phyloP scores from a whole-genome alignment of 2,797 vertebrate species.

The Dallia pectoralis region DNA sequence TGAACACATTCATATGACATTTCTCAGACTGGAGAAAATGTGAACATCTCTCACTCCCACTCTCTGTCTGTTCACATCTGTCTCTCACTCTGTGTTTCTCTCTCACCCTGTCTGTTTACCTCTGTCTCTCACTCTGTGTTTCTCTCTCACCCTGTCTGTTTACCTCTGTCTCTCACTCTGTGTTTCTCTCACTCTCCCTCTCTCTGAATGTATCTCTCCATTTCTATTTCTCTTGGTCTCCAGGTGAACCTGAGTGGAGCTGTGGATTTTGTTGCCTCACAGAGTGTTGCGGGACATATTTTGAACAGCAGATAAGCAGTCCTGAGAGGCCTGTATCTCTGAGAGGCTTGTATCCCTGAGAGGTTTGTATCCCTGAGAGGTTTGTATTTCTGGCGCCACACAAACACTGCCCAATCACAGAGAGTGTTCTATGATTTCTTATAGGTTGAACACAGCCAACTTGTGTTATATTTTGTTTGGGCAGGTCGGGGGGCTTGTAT shows the following conservation, averaged over 20 bases:
- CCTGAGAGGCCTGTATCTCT: conserved; percentile 51
- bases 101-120: too few relatives aligned
- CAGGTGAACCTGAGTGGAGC: conserved; percentile 28
- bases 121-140: too few relatives aligned
- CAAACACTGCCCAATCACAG: conserved; percentile 66
- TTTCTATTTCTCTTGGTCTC: background rate
- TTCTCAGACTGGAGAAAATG: background rate
- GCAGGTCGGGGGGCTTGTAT: background rate
- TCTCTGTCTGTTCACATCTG: too few relatives aligned
- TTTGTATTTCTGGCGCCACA: conserved; percentile 33
- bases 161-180: background rate
- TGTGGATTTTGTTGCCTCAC: conserved; percentile 66
- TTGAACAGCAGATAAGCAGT: conserved; percentile 48
- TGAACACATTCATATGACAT: background rate
- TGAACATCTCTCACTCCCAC: too few relatives aligned
- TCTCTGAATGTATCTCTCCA: background rate
- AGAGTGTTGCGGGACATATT: conserved; percentile 47
- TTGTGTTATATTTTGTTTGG: background rate
- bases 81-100: too few relatives aligned
- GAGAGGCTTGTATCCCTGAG: conserved; percentile 51
- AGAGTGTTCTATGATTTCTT: conserved; percentile 21
- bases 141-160: too few relatives aligned
- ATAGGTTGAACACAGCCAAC: conserved; percentile 27
- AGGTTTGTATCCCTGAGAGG: conserved; percentile 56
- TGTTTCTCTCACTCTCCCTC: background rate